Percentiles rank a stretch among this genome's conserved stretches.
These are phyloP conservation scores for Lagorchestes hirsutus DNA, from an alignment of 2,797 vertebrate species.

Conservation along the genomic window DNA sequence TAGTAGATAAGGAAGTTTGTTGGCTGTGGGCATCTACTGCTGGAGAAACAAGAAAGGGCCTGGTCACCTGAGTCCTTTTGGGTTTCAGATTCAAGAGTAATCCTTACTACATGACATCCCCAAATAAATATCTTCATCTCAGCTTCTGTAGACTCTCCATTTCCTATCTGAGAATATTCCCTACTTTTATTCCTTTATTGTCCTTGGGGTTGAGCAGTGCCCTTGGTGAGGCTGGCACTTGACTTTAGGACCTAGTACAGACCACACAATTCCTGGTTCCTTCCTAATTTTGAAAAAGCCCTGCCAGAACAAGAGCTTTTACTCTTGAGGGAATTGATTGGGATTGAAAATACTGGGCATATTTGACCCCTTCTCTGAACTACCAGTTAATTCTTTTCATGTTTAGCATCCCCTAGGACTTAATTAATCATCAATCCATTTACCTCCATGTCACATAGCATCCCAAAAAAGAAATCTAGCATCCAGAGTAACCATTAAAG, in stretches of 20 bases:
- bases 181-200: background rate
- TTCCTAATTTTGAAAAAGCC: background rate
- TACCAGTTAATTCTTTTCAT: background rate
- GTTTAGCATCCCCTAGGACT: background rate
- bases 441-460: background rate
- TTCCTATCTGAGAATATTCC: background rate
- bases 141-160: background rate
- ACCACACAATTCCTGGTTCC: background rate
- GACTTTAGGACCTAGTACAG: background rate
- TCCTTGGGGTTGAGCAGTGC: background rate
- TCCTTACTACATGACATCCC: background rate
- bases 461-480: background rate
- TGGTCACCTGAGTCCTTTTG: background rate
- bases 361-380: background rate
- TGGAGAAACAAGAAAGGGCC: background rate
- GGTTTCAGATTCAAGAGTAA: background rate
- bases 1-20: background rate
- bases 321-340: background rate
- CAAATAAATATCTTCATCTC: background rate
- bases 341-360: background rate
- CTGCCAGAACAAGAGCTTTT: background rate
- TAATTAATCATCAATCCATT: background rate
- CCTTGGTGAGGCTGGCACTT: background rate
- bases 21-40: background rate
- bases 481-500: background rate